phyloP scores from a whole-genome alignment of 1,140 invertebrate genomes.

The Cyphomyrmex costatus region DNA sequence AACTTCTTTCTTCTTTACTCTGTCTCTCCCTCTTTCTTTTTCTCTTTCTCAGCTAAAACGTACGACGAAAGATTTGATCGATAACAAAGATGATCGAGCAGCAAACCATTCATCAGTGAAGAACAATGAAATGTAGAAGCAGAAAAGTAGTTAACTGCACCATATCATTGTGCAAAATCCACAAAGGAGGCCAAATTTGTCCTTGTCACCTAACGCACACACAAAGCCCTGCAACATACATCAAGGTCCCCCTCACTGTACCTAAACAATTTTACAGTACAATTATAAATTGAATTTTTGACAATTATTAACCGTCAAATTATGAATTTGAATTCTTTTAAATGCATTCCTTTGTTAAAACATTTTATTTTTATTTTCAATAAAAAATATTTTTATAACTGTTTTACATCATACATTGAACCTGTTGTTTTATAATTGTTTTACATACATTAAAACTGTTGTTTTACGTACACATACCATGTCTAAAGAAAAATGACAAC shows the following conservation, averaged over 20 bases:
- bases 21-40: conserved; percentile 66
- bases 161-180: conserved; percentile 75
- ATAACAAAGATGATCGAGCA: conserved; percentile 79
- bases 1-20: conserved; percentile 77
- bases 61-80: conserved; percentile 79
- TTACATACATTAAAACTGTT: no score
- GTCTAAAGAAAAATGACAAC: no score
- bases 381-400: not conserved
- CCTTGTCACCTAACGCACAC: conserved; percentile 81
- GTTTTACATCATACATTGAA: not conserved
- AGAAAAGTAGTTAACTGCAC: conserved; percentile 80
- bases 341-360: not conserved
- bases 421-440: no score
- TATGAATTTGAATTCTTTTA: not conserved
- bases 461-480: no score
- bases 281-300: conserved; percentile 60
- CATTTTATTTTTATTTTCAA: no score
- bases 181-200: conserved; percentile 70
- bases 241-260: conserved; percentile 78
- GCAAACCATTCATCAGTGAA: conserved; percentile 76
- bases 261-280: conserved; percentile 67
- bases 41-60: conserved; percentile 78
- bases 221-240: conserved; percentile 83
- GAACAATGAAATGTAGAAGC: conserved; percentile 80
- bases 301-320: conserved; percentile 3